These are phyloP conservation scores for Tribolium castaneum DNA, from an alignment of 1,140 invertebrate genomes.

Conservation along the genomic window DNA sequence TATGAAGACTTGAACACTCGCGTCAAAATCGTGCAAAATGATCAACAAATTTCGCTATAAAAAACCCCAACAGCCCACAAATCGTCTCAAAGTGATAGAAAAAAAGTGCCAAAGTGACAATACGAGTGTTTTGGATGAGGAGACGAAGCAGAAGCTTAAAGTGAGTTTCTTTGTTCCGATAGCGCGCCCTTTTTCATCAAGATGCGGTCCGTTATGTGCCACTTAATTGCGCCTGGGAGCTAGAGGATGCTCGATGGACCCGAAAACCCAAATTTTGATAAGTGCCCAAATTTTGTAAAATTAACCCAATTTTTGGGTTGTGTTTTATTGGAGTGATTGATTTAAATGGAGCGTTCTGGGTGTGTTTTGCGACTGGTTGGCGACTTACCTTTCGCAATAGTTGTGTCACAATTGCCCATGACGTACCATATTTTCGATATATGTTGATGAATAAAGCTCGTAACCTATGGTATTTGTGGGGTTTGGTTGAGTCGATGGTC, in stretches of 20 bases:
- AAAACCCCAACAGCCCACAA: constrained; percentile 48
- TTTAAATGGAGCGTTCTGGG: neutral
- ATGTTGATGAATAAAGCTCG: neutral
- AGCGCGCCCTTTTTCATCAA: neutral
- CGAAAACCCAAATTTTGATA: too few species aligned
- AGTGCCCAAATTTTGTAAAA: too few species aligned
- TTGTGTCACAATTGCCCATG: neutral
- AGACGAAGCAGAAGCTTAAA: constrained; percentile 50
- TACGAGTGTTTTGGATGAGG: constrained; percentile 47
- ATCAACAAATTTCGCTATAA: constrained; percentile 60
- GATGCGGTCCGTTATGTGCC: neutral
- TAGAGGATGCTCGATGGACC: too few species aligned
- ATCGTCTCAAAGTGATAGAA: constrained; percentile 37
- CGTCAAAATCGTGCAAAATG: constrained; percentile 46
- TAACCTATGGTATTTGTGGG: neutral
- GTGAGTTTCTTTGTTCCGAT: constrained; percentile 47
- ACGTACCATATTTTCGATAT: neutral
- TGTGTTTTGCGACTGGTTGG: neutral
- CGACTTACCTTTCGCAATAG: neutral
- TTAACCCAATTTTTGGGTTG: too few species aligned
- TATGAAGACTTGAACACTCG: neutral
- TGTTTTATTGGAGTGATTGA: too few species aligned
- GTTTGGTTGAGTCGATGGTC: neutral
- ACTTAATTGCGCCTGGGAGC: neutral
- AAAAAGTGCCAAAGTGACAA: constrained; percentile 17